Percentiles rank a stretch among this genome's conserved stretches.
Conservation (phyloP, 2,797 vertebrate genomes). For the Rhadinocentrus ornatus region DNA sequence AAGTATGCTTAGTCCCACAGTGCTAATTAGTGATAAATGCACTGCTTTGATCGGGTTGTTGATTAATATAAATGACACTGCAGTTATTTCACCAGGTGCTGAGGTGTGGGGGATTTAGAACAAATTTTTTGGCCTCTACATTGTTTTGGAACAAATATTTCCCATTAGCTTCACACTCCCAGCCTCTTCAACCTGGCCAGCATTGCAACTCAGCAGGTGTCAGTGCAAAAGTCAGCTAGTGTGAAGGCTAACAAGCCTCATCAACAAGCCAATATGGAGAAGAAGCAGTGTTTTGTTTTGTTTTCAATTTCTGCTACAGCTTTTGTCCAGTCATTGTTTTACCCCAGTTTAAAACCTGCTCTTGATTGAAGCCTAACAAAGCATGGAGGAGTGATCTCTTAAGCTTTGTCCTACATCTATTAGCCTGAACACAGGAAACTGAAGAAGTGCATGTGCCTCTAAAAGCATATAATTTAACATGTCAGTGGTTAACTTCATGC, state of each 20-base stretch:
- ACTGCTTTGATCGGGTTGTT: slow-evolving; percentile 23
- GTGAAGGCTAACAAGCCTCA: neutral
- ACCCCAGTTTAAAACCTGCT: neutral
- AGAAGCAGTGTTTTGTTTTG: neutral
- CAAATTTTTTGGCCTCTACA: slow-evolving; percentile 25
- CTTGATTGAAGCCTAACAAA: too few species aligned
- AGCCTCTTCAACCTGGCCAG: slow-evolving; percentile 19
- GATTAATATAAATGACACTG: slow-evolving; percentile 25
- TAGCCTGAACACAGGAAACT: neutral
- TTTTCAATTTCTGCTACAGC: neutral
- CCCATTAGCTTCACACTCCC: slow-evolving; percentile 15
- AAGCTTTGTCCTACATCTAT: neutral
- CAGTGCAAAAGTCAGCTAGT: neutral
- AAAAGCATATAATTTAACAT: neutral
- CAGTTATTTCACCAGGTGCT: slow-evolving; percentile 24
- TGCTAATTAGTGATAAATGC: slow-evolving; percentile 11
- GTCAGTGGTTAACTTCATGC: slow-evolving; percentile 34
- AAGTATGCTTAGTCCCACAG: neutral
- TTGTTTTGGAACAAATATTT: slow-evolving; percentile 20
- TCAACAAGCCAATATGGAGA: neutral
- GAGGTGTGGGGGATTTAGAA: slow-evolving; percentile 16
- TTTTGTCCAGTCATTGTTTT: neutral
- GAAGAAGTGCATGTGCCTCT: neutral
- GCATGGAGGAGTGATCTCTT: too few species aligned
- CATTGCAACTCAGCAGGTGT: slow-evolving; percentile 4